Evolutionary conservation across 2,797 vertebrate genomes (phyloP), one percentile per base, ranked within the genome.

Genomic region (Trematomus bernacchii): DNA sequence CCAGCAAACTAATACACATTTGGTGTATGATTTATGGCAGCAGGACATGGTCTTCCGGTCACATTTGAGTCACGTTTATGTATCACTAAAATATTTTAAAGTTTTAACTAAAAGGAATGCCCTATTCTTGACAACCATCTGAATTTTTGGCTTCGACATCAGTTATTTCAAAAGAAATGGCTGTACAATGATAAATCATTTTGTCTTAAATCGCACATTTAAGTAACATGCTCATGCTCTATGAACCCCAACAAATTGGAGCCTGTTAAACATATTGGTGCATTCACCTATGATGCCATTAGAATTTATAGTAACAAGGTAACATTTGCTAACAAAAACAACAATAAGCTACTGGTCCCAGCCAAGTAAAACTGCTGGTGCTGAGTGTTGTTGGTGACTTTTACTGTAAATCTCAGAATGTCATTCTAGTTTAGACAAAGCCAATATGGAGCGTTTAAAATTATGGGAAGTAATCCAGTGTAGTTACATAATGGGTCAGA

Each of bases 401-500:
- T 53, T 13, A 54, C 54, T 30, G 13, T 19, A 51, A 33, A 19
- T 42, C 3, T 50, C 15, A 1, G 0, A 10, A 14, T 7, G 23
- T 40, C 33, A n/a, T 53, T 53, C 54, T 21, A 44, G 55, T 15
- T 50, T 3, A 8, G 14, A 18, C 51, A 10, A 33, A 11, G 30
- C 40, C 6, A 0, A 47, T 48, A 0, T 1, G 52, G 23, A 46
- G 0, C 5, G 58, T 23, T 11, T 60, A 40, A 0, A 59, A 74
- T 13, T 1, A 68, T 14, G 18, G 5, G 43, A 2, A 47, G 37
- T 12, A 14, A 33, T 21, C 33, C 33, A 9, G 21, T 7, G 43
- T 13, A 27, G 18, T 72, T 53, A 43, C 44, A 54, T 18, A 50
- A 30, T 42, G 40, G 19, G 61, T 66, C 53, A 59, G 70, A 23